A percentile compares a stretch with the other conserved stretches of the same genome.
phyloP scores from a whole-genome alignment of 2,888 invertebrate genomes.

The Drosophila kanekoi region DNA sequence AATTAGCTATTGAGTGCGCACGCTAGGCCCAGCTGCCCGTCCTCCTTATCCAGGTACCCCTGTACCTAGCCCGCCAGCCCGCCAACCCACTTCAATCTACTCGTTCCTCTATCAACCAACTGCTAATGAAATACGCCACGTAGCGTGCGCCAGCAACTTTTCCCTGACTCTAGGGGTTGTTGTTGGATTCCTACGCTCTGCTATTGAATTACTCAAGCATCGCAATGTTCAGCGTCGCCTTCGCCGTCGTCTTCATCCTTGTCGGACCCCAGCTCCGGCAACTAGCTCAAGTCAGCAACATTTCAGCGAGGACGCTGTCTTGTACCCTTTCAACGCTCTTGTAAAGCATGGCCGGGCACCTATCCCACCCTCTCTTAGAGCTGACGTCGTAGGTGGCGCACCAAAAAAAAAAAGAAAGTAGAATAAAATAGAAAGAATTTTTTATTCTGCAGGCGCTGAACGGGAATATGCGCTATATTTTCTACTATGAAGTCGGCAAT shows the following conservation, averaged over 20 bases:
- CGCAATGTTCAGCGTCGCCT: conserved; percentile 33
- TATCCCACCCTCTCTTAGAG: conserved; percentile 3
- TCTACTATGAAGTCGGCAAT: conserved; percentile 54
- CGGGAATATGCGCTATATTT: conserved; percentile 74
- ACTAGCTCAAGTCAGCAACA: conserved; percentile 81
- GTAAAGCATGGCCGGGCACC: conserved; percentile 21
- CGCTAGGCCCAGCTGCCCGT: conserved; percentile 6
- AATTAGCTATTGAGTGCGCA: conserved; percentile 51
- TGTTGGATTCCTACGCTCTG: conserved; percentile 44
- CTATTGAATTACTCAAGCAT: conserved; percentile 79
- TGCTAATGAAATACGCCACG: conserved; percentile 81
- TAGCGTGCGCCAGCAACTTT: conserved; percentile 73
- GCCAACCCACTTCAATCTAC: conserved; percentile 28
- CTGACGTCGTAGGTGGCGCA: conserved; percentile 30
- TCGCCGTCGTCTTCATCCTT: conserved; percentile 17
- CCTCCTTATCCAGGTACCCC: background rate
- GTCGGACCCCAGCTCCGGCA: conserved; percentile 36
- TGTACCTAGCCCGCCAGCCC: background rate
- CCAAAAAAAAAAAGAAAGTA: conserved; percentile 27
- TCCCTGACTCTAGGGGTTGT: conserved; percentile 44
- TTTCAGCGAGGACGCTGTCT: conserved; percentile 70
- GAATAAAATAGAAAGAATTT: conserved; percentile 23
- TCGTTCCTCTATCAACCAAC: conserved; percentile 52
- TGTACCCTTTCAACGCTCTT: conserved; percentile 77
- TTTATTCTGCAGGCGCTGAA: conserved; percentile 69